These are phyloP conservation scores for Scolanthus callimorphus DNA, from an alignment of 92 coral and sea anemone species.

Conservation along the genomic window DNA sequence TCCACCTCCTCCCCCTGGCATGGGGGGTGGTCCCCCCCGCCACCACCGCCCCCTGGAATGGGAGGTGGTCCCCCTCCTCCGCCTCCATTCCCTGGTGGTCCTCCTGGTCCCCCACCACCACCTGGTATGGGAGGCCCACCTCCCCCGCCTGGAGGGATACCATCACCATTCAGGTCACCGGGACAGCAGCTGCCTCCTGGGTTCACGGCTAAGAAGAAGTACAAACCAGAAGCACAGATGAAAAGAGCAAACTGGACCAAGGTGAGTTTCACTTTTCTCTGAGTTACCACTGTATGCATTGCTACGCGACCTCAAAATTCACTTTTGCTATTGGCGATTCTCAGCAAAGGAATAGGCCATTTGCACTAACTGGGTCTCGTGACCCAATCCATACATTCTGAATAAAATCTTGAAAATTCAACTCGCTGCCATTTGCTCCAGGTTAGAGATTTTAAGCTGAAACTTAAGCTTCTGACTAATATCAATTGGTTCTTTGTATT, in stretches of 20 bases:
- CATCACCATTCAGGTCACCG: slow-evolving; percentile 68
- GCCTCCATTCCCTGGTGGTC: slow-evolving; percentile 76
- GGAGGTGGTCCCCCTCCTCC: slow-evolving; percentile 84
- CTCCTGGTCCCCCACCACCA: slow-evolving; percentile 86
- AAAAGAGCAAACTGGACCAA: slow-evolving; percentile 99
- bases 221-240: slow-evolving; percentile 89
- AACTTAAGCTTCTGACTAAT: too few relatives aligned
- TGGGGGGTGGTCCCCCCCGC: slow-evolving; percentile 49
- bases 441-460: too few relatives aligned
- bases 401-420: too few relatives aligned
- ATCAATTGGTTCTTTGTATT: too few relatives aligned
- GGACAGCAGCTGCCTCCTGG: slow-evolving; percentile 87
- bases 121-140: slow-evolving; percentile 76
- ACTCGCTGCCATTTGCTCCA: too few relatives aligned
- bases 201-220: slow-evolving; percentile 88
- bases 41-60: slow-evolving; percentile 31
- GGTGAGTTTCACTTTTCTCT: too few relatives aligned
- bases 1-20: slow-evolving; percentile 80
- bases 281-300: too few relatives aligned
- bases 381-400: too few relatives aligned
- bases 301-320: too few relatives aligned
- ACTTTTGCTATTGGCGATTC: too few relatives aligned
- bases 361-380: too few relatives aligned
- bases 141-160: slow-evolving; percentile 86
- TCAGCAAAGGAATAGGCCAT: too few relatives aligned